Evolutionary conservation across 2,113 vertebrate genomes (phyloP).

Genomic region (Delphinapterus leucas): DNA sequence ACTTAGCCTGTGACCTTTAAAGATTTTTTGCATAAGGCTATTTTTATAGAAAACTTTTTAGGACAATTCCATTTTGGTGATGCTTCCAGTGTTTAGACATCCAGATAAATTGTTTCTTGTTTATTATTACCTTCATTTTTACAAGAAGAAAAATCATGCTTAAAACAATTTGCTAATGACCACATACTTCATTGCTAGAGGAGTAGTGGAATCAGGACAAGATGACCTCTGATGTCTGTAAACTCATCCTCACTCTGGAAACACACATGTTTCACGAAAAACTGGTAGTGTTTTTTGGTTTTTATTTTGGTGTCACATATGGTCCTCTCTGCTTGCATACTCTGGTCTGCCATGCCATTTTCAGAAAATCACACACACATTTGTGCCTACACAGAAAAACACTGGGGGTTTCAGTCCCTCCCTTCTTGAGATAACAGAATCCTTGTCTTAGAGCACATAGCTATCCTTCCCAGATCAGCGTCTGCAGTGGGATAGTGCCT

Average conservation of each 20-base stretch:
- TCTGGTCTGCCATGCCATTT: not conserved
- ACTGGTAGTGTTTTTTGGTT: not conserved
- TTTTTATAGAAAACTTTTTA: not conserved
- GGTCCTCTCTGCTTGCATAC: not conserved
- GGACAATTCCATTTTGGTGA: not conserved
- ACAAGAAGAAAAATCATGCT: not conserved
- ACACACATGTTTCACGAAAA: not conserved
- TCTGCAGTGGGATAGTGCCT: not conserved
- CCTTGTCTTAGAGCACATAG: too few species aligned
- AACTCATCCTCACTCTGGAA: not conserved
- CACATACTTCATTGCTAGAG: not conserved
- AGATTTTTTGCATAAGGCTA: not conserved
- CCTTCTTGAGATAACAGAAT: not conserved
- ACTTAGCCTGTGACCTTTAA: not conserved
- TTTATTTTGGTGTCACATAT: not conserved
- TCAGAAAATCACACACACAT: not conserved
- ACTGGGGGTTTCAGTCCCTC: fast-evolving
- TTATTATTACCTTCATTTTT: not conserved
- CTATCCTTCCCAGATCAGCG: not conserved
- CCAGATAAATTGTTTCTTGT: not conserved
- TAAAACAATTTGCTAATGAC: not conserved
- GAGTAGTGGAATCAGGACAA: not conserved
- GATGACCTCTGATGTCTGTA: not conserved
- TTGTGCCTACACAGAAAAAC: not conserved
- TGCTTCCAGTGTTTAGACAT: not conserved